Base-by-base conservation (phyloP, 2,113 vertebrate species). In the Crocuta crocuta region DNA sequence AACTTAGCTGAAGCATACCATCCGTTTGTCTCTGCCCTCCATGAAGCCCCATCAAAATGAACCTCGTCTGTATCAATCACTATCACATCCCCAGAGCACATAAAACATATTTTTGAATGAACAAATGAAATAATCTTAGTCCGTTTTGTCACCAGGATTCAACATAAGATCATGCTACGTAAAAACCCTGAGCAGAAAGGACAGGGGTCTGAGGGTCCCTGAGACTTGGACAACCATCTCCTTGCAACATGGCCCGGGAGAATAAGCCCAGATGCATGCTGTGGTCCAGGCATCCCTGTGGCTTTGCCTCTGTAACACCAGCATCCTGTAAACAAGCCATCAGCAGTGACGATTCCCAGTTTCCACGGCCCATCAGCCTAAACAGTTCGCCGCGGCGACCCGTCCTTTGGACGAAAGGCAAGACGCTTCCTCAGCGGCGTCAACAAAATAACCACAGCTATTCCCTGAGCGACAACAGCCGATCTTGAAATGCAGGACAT, bases 401-500 rank as follows among this genome's bases (percentile, higher is more conserved):
- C 79, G 74, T 89, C 87, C 3, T 31, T 6, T 76, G 89, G 70
- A 96, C 78, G 93, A 97, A 98, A 96, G 65, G 91, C 43, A 35
- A 87, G 65, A 71, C 19, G 2, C 94, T 21, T 65, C 71, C 93
- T 55, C 86, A 1, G 78, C 4, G 43, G 79, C 48, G 1, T 86
- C 78, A 89, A 70, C 92, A 66, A 63, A 94, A 83, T 0, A 1
- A 93, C 71, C 85, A 33, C 82, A 87, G 35, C 95, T 85, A 87
- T 97, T 80, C 97, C 90, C 93, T 65, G 66, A 98, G 95, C 58
- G 5, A 94, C 97, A 95, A 93, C 97, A 96, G 91, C 74, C 7
- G 17, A 85, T 97, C 94, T 97, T 78, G 93, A 98, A 97, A 97
- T 9, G 79, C 73, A 68, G 83, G 89, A 73, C 65, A 39, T 91